phyloP scores from a whole-genome alignment of 1,140 invertebrate species.

The Drosophila tristis region DNA sequence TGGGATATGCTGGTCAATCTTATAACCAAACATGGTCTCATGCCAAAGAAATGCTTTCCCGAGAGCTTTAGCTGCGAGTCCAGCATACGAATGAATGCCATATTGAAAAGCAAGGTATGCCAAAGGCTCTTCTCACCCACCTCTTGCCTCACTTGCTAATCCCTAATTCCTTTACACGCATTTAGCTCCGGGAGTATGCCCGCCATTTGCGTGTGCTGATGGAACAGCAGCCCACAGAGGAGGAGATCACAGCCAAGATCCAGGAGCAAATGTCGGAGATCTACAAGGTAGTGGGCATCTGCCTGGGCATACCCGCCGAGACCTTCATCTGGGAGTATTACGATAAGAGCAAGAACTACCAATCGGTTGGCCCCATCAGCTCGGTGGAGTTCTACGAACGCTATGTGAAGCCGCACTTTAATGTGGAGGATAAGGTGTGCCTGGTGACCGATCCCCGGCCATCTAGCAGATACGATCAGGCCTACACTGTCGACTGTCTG shows the following conservation, averaged over 20 bases:
- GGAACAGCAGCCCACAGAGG: constrained; percentile 79
- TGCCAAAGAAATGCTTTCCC: constrained; percentile 94
- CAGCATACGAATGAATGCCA: constrained; percentile 89
- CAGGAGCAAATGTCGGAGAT: constrained; percentile 89
- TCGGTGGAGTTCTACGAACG: constrained; percentile 92
- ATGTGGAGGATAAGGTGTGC: constrained; percentile 94
- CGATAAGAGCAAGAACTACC: constrained; percentile 92
- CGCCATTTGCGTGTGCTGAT: constrained; percentile 89
- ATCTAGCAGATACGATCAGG: constrained; percentile 89
- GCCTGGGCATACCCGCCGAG: constrained; percentile 91
- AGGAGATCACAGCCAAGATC: constrained; percentile 86
- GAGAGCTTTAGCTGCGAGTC: constrained; percentile 92
- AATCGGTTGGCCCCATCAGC: constrained; percentile 90
- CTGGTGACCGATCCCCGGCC: constrained; percentile 93
- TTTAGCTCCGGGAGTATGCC: constrained; percentile 91
- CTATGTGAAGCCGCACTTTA: constrained; percentile 91
- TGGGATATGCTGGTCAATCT: constrained; percentile 96
- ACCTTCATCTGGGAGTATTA: constrained; percentile 95
- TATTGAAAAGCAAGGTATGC: constrained; percentile 92
- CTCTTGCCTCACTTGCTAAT: background rate
- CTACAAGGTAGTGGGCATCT: constrained; percentile 93
- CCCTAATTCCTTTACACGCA: background rate
- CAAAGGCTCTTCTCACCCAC: background rate
- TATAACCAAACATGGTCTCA: constrained; percentile 93
- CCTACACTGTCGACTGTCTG: constrained; percentile 94